Conservation (phyloP, 1,140 invertebrate genomes). For the Megalopta genalis region DNA sequence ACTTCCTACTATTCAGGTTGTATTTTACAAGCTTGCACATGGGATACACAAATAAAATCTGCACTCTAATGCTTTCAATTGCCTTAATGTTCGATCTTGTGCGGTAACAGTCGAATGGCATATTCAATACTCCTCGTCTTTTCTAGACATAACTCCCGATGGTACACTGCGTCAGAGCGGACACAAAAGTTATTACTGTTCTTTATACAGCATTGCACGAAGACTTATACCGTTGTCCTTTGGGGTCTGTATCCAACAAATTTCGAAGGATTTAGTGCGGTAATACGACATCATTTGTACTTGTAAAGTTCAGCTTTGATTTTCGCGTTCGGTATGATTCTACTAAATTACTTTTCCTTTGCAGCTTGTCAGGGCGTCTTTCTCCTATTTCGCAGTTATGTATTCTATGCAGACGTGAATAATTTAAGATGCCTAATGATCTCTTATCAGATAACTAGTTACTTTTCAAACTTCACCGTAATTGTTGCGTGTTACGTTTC, state of each 20-base stretch:
- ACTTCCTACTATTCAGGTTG: too few species aligned
- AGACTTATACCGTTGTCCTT: conserved; percentile 2
- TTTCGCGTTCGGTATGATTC: neutral
- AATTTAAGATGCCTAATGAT: too few species aligned
- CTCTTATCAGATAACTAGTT: too few species aligned
- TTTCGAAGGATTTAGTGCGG: conserved; percentile 21
- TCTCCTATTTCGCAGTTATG: conserved; percentile 42
- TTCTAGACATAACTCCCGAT: conserved; percentile 22
- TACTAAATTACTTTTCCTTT: neutral
- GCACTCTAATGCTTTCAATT: too few species aligned
- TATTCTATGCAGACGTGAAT: conserved; percentile 8
- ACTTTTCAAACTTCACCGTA: too few species aligned
- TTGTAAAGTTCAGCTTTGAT: neutral
- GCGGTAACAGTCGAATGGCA: too few species aligned
- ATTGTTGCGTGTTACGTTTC: too few species aligned
- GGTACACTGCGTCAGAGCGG: conserved; percentile 20
- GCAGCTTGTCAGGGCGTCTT: conserved; percentile 20
- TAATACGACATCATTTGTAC: neutral
- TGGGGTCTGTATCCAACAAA: neutral
- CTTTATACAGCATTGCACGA: conserved; percentile 28
- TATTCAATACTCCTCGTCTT: neutral
- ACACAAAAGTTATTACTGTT: conserved; percentile 21
- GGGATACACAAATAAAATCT: too few species aligned
- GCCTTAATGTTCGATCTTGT: too few species aligned
- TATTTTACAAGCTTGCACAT: too few species aligned